phyloP scores from a whole-genome alignment of 2,113 vertebrate genomes.

The Hirundichthys speculiger region DNA sequence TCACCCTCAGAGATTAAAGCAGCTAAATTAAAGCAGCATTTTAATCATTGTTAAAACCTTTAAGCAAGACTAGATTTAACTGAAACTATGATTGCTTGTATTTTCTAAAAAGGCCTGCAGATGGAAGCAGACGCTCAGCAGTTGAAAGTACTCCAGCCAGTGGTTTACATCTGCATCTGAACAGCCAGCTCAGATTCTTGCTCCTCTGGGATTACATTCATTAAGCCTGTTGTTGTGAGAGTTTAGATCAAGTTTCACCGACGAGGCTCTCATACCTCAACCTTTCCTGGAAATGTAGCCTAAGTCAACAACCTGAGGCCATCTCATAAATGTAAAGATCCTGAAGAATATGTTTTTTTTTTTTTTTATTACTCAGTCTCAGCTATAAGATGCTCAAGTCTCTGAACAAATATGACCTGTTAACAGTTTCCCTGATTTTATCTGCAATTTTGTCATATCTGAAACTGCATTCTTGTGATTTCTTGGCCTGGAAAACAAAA shows the following conservation, averaged over 20 bases:
- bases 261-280: conserved; percentile 9
- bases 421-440: conserved; percentile 43
- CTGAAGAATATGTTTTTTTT: conserved; percentile 36
- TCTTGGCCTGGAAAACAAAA: background rate
- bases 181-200: conserved; percentile 8
- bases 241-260: conserved; percentile 26
- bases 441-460: conserved; percentile 33
- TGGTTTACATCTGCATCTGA: conserved; percentile 9
- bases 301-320: conserved; percentile 64
- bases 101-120: conserved; percentile 31
- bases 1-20: no score
- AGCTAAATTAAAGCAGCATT: no score
- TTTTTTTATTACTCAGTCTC: conserved; percentile 28
- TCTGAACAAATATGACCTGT: conserved; percentile 16
- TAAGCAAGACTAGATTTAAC: no score
- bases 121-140: conserved; percentile 39
- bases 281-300: conserved; percentile 51
- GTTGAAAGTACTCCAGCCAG: background rate
- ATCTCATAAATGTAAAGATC: conserved; percentile 17
- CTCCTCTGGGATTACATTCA: conserved; percentile 41
- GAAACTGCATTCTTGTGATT: conserved; percentile 31
- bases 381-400: conserved; percentile 17
- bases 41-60: background rate
- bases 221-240: conserved; percentile 37
- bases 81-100: background rate